A percentile compares a stretch with the other conserved stretches of the same genome.
These are phyloP conservation scores for Acleris laterana DNA, from an alignment of 2,888 invertebrate genomes.

Conservation along the genomic window DNA sequence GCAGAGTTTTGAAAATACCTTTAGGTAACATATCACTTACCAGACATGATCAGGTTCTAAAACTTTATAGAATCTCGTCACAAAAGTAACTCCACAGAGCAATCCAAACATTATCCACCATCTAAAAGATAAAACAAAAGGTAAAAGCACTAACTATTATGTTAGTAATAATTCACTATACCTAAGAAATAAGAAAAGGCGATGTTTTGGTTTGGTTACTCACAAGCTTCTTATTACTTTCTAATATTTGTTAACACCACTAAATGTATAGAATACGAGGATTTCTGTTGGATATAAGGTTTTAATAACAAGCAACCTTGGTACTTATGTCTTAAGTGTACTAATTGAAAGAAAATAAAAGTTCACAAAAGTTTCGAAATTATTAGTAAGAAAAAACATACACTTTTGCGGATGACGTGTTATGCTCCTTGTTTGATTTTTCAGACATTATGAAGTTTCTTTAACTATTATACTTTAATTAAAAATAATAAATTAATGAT, in stretches of 20 bases:
- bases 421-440: constrained; percentile 34
- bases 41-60: constrained; percentile 97
- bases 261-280: too few relatives aligned
- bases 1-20: not conserved
- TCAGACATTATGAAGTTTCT: constrained; percentile 40
- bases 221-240: too few relatives aligned
- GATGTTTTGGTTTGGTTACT: too few relatives aligned
- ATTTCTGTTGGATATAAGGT: too few relatives aligned
- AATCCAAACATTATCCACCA: constrained; percentile 88
- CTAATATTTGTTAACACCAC: too few relatives aligned
- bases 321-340: too few relatives aligned
- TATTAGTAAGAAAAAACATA: constrained; percentile 22
- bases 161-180: too few relatives aligned
- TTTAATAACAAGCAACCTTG: too few relatives aligned
- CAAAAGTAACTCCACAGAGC: constrained; percentile 87
- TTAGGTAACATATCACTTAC: constrained; percentile 79
- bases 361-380: constrained; percentile 19
- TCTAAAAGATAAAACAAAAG: constrained; percentile 49
- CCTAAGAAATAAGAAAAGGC: too few relatives aligned
- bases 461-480: too few relatives aligned
- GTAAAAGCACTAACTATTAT: not conserved
- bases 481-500: not conserved
- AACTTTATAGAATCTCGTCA: constrained; percentile 94
- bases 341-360: not conserved
- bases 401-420: constrained; percentile 41